Evolutionary conservation across 1,140 invertebrate genomes (phyloP), one percentile per base, ranked within the genome.

Genomic region (Colletes gigas): DNA sequence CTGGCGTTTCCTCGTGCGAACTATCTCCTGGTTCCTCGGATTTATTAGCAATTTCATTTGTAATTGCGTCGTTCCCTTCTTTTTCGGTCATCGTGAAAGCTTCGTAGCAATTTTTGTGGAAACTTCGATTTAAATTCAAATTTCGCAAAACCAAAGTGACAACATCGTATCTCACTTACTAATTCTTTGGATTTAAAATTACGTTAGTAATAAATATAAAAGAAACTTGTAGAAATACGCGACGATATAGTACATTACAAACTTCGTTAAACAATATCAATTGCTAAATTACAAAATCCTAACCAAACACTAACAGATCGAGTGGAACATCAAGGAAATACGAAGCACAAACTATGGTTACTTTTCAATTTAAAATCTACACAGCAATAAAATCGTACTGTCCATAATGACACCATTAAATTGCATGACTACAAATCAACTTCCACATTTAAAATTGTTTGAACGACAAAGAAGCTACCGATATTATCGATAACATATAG

Each of bases 1-100:
- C 59, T 17, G 84, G 82, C 9, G 65, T 76, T 50, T 89, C 89
- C 15, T 90, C 89, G 6, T 67, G 88, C 4, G 78, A 74, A 19
- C 76, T 76, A 66, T 83, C 85, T 8, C 68, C 57, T 10, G 72
- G 77, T n/a, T 89, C 84, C 30, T 86, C 86, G 0, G 59, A 59
- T 65, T 86, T 85, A 3, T 3, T 10, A 17, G 19, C 5, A 47
- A 17, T 81, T 39, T 65, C 74, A 41, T 17, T 50, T 4, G 41
- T 17, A n/a, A 1, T 17, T n/a, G 4, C 19, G 17, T 67, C 72
- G 30, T 19, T 62, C 14, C n/a, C 78, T n/a, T 44, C 71, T 10
- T 68, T 80, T 8, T 75, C 78, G 6, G 78, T 52, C 78, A 80
- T 80, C 14, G 7, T 3, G 17, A n/a, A 21, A 1, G 5, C 30